Base-by-base conservation (phyloP, 2,113 vertebrate species). In the Myotis lucifugus region DNA sequence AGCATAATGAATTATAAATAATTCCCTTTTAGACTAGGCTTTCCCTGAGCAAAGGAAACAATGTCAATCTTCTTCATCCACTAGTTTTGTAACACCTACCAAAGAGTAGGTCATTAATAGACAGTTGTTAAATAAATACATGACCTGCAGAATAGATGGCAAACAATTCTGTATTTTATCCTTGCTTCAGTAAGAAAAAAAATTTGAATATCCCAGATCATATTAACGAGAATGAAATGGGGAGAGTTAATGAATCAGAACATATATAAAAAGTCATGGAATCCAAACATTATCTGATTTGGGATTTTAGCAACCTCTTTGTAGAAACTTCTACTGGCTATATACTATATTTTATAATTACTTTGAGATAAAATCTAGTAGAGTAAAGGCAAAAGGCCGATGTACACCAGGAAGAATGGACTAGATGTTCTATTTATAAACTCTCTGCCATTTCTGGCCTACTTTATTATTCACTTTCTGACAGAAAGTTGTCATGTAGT, bases 61-160 rank as follows among this genome's bases (percentile, higher is more conserved):
- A 50, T 29, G 17, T 52, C 15, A 37, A n/a, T 40, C 23, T 94
- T 84, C 27, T 61, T 81, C 3, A 37, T 40, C 7, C 17, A 15
- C 18, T 84, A 17, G 32, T 84, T 90, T 66, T 64, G 17, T 29
- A 56, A 79, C 46, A 82, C 0, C 11, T 88, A 23, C 2, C 29
- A 86, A 89, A 72, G 14, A 77, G 7, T 76, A 77, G 19, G 5
- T 50, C 48, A 79, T 29, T 54, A 52, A 50, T 23, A 91, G 66
- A 91, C 3, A n/a, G 13, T 81, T 88, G 9, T 74, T 76, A 94
- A 92, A 48, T 61, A 87, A 70, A 46, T 77, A 37, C 74, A 88
- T 59, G 17, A 48, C 27, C 77, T 88, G 25, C 4, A 70, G 7
- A 85, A 72, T 69, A 89, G 4, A 37, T 93, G 69, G 70, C 17